These are phyloP conservation scores for Calcarius lapponicus DNA, from an alignment of 2,797 vertebrate genomes.

Conservation along the genomic window DNA sequence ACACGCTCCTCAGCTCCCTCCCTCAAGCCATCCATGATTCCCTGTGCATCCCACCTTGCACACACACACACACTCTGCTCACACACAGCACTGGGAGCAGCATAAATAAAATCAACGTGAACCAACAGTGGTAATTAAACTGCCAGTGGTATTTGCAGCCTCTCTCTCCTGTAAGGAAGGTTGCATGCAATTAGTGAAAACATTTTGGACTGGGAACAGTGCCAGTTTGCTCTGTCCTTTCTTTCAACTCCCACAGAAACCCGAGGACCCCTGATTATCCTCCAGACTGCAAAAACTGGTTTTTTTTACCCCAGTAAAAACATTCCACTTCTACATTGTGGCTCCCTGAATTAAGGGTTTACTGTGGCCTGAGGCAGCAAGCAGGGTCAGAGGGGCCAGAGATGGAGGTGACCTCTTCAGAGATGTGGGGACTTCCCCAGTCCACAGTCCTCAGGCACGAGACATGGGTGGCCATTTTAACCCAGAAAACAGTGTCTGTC, in stretches of 20 bases:
- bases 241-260: constrained; percentile 68
- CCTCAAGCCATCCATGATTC: background rate
- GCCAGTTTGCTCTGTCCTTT: constrained; percentile 64
- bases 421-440: background rate
- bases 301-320: background rate
- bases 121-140: constrained; percentile 62
- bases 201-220: constrained; percentile 63
- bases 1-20: rapidly evolving
- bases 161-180: constrained; percentile 44
- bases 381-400: rapidly evolving
- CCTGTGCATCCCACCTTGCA: background rate
- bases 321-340: background rate
- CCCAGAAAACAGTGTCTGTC: background rate
- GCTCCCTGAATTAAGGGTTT: background rate
- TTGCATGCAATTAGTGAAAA: constrained; percentile 67
- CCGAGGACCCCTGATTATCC: constrained; percentile 34
- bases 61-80: background rate
- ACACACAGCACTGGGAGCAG: background rate
- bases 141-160: constrained; percentile 43
- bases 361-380: background rate
- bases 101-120: constrained; percentile 49
- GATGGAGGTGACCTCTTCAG: background rate
- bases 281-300: constrained; percentile 21
- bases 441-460: background rate
- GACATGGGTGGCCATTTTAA: background rate